Evolutionary conservation across 1,140 invertebrate species (phyloP).

Genomic region (Drosophila sp.): DNA sequence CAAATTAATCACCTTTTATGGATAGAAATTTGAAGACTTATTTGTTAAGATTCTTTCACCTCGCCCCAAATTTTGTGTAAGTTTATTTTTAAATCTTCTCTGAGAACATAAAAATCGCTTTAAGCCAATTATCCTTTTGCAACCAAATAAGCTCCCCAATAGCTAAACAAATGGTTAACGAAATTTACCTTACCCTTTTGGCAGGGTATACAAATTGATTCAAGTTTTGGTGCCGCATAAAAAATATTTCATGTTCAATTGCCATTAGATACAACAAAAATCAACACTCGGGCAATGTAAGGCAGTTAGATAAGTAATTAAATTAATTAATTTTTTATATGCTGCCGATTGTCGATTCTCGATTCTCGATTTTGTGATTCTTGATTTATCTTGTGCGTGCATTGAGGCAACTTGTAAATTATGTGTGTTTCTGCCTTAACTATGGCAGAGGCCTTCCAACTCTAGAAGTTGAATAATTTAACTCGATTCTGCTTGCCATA

Average conservation of each 20-base stretch:
- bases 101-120: no score
- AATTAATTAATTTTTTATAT: conserved; percentile 74
- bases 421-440: conserved; percentile 24
- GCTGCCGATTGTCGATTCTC: conserved; percentile 47
- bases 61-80: no score
- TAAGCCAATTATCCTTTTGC: no score
- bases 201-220: conserved; percentile 24
- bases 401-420: conserved; percentile 48
- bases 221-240: conserved; percentile 8
- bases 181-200: no score
- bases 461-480: conserved; percentile 40
- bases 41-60: no score
- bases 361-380: conserved; percentile 29
- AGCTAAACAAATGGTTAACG: no score
- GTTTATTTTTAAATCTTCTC: no score
- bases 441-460: conserved; percentile 41
- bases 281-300: conserved; percentile 49
- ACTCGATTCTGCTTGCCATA: conserved; percentile 36
- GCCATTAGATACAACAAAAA: conserved; percentile 49
- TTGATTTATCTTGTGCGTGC: conserved; percentile 61
- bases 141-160: no score
- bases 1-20: no score
- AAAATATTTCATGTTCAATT: conserved; percentile 52
- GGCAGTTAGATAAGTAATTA: conserved; percentile 72
- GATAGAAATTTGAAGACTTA: no score